These are phyloP conservation scores for Sebastes flavidus DNA, from an alignment of 2,797 vertebrate genomes.

Conservation along the genomic window DNA sequence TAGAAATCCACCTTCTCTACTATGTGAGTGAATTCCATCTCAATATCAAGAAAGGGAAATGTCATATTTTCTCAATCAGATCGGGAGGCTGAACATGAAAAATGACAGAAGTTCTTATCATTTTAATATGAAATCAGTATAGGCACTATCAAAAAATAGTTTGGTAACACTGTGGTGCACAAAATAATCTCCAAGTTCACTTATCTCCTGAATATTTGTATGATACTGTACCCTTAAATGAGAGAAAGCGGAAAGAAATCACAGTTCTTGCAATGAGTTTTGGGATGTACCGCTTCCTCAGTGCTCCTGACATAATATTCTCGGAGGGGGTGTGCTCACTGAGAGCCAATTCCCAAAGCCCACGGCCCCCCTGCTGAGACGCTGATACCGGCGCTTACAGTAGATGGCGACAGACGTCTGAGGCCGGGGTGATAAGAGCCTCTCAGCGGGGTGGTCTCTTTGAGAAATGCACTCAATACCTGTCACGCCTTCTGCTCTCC, in stretches of 20 bases:
- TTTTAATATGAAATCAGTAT: neutral
- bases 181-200: neutral
- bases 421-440: constrained; percentile 49
- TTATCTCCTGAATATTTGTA: neutral
- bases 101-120: neutral
- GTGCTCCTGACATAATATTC: constrained; percentile 45
- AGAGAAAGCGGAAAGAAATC: neutral
- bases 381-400: constrained; percentile 49
- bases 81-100: neutral
- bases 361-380: constrained; percentile 22
- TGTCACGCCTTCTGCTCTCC: constrained; percentile 24
- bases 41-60: neutral
- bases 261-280: neutral
- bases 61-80: neutral
- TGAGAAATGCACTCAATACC: constrained; percentile 33
- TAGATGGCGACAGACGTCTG: constrained; percentile 69
- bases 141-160: neutral
- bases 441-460: constrained; percentile 57
- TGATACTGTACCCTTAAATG: neutral
- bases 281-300: neutral
- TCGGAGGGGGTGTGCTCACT: neutral
- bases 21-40: neutral
- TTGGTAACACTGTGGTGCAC: neutral
- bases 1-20: neutral
- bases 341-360: constrained; percentile 32